Base-by-base conservation (phyloP, 2,113 vertebrate genomes). In the Mesitornis unicolor region DNA sequence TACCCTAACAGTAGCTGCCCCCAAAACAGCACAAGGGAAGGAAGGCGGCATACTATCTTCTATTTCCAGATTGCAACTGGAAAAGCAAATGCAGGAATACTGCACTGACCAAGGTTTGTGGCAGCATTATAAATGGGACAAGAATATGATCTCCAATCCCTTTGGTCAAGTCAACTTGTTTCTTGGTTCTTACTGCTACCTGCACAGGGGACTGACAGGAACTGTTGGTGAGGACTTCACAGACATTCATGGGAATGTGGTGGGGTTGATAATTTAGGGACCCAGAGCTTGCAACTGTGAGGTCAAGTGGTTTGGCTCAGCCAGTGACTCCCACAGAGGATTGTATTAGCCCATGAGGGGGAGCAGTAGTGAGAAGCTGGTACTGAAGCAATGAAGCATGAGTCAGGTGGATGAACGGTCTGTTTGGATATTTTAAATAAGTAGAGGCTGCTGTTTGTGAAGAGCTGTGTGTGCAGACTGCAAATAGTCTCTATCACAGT, bases 401-500 rank as follows among this genome's bases (percentile, higher is more conserved):
- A 95, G 60, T 89, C 83, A 94, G 51, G 57, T 74, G 56, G 15
- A 47, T 82, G 69, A 94, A 86, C 0, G 0, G 13, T 56, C 92
- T 92, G 76, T 60, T 95, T 45, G 93, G 79, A 3, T 63, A 94
- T 57, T 93, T 75, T 77, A 71, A 93, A 25, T 21, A 80, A 24
- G 54, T 4, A 74, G 63, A 93, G 50, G 68, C 29, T 13, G 38
- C 87, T 92, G 59, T 70, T 86, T 88, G 78, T 77, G 84, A 96
- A 22, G 16, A 87, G 76, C 8, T 86, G 18, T 76, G 68, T 79
- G 40, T 80, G 64, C 56, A 84, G 51, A 90, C 88, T 93, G 83
- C 76, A 90, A 90, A 91, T 26, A 95, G 64, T 71, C 40, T 75
- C 88, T 90, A 90, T 94, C 79, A 48, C 90, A 68, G 73, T 36